A percentile compares a stretch with the other conserved stretches of the same genome.
These are phyloP conservation scores for Hoplodrina blanda DNA, from an alignment of 2,888 invertebrate species.

Conservation along the genomic window DNA sequence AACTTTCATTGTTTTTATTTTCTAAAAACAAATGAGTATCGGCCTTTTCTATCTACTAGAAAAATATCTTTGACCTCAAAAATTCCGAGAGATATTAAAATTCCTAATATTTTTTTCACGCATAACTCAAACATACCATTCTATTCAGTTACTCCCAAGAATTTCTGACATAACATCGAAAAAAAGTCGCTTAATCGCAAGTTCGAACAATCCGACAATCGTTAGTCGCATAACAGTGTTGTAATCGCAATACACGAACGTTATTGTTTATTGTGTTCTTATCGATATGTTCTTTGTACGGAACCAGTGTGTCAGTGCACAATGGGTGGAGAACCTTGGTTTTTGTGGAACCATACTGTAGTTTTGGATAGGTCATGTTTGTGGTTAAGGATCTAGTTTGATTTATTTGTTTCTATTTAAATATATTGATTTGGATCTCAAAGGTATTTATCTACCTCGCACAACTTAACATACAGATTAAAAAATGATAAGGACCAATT, in stretches of 20 bases:
- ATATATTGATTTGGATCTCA: neutral
- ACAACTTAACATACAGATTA: neutral
- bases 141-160: conserved; percentile 38
- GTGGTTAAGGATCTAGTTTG: conserved; percentile 6
- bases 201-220: conserved; percentile 72
- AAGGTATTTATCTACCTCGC: too few relatives aligned
- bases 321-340: conserved; percentile 81
- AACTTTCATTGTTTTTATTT: neutral
- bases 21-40: too few relatives aligned
- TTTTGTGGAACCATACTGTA: conserved; percentile 74
- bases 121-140: conserved; percentile 28
- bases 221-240: conserved; percentile 77
- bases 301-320: conserved; percentile 76
- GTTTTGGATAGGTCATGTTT: conserved; percentile 57
- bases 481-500: neutral
- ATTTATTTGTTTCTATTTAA: conserved; percentile 4
- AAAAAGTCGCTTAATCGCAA: conserved; percentile 66
- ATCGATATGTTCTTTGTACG: conserved; percentile 84
- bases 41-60: neutral
- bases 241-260: conserved; percentile 82
- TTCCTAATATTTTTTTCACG: conserved; percentile 3
- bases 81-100: neutral
- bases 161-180: conserved; percentile 49
- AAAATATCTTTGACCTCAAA: neutral
- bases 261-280: conserved; percentile 91